Evolutionary conservation across 2,888 invertebrate species (phyloP), one percentile per base, ranked within the genome.

Genomic region (Lepidocyrtinus sp.): DNA sequence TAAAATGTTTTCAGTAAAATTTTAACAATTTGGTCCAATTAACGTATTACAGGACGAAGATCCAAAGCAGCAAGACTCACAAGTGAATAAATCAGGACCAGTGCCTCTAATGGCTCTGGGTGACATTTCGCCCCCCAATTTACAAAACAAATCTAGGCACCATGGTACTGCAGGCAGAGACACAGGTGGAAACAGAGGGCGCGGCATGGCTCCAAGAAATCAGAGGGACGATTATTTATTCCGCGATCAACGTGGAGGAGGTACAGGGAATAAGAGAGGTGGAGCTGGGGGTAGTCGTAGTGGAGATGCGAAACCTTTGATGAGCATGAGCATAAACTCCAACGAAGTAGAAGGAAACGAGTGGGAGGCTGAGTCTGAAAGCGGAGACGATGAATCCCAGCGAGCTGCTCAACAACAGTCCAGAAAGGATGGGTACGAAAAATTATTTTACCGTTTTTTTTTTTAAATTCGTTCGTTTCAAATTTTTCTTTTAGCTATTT

Each of bases 41-140:
- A n/a, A n/a, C 21, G 24, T 63, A 24, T 12, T 63, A 17, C 24
- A 84, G 78, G 80, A 83, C 22, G 79, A 82, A 1, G 81, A 83
- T 5, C 46, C 12, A 0, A 82, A 81, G 26, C 46, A 63, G 0
- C 19, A 27, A n/a, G 76, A 68, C 19, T 36, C 69, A n/a, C 69
- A 69, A 22, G 24, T 63, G 9, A 72, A 79, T 64, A 81, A 80
- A 19, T 76, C 83, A 1, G 85, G 81, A 2, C 85, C 85, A 9
- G 81, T 85, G 19, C 85, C 85, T 9, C 68, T 85, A 0, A 85
- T 85, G 85, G 85, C 82, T 0, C 26, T 85, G 3, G 83, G 82
- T 17, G 85, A 85, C 22, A 84, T 85, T 27, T 84, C 83, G 9
- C 85, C 85, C 1, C 85, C 85, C 1, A 83, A 83, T 26, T 46